Percentiles rank a stretch among this genome's conserved stretches.
phyloP scores from a whole-genome alignment of 2,113 vertebrate genomes.

The Amphilophus citrinellus region DNA sequence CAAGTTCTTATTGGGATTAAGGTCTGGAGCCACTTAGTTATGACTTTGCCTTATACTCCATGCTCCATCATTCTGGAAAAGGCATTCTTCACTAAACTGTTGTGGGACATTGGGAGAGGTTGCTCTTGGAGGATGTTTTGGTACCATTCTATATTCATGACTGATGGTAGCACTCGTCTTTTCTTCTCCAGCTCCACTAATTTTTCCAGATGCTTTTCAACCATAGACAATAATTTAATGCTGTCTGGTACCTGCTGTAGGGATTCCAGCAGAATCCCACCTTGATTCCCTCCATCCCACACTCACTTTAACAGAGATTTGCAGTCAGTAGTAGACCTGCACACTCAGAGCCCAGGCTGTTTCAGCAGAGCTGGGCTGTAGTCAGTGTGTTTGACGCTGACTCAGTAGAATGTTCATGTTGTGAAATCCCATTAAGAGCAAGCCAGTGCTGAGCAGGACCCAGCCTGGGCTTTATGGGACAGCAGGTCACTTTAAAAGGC shows the following conservation, averaged over 20 bases:
- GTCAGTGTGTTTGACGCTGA: slow-evolving; percentile 57
- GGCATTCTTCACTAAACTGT: too few relatives aligned
- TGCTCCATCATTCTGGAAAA: too few relatives aligned
- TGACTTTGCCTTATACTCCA: too few relatives aligned
- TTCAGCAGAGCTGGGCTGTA: slow-evolving; percentile 33
- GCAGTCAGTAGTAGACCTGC: background rate
- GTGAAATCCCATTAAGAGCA: slow-evolving; percentile 72
- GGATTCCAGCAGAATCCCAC: background rate
- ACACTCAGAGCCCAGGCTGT: slow-evolving; percentile 1
- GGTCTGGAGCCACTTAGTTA: too few relatives aligned
- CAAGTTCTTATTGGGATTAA: too few relatives aligned
- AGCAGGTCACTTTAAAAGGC: slow-evolving; percentile 57
- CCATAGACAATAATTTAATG: background rate
- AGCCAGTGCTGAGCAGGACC: slow-evolving; percentile 42
- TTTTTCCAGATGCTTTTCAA: background rate
- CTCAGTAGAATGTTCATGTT: slow-evolving; percentile 69
- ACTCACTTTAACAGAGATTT: background rate
- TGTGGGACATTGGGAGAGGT: too few relatives aligned
- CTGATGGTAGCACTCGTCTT: too few relatives aligned
- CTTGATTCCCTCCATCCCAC: background rate
- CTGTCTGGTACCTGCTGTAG: background rate
- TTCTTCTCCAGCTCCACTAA: too few relatives aligned
- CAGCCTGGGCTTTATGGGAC: slow-evolving; percentile 41
- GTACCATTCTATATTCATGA: too few relatives aligned
- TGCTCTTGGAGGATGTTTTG: too few relatives aligned